A percentile compares a stretch with the other conserved stretches of the same genome.
Conservation (phyloP, 2,113 vertebrate genomes). For the Glaucomys volans region DNA sequence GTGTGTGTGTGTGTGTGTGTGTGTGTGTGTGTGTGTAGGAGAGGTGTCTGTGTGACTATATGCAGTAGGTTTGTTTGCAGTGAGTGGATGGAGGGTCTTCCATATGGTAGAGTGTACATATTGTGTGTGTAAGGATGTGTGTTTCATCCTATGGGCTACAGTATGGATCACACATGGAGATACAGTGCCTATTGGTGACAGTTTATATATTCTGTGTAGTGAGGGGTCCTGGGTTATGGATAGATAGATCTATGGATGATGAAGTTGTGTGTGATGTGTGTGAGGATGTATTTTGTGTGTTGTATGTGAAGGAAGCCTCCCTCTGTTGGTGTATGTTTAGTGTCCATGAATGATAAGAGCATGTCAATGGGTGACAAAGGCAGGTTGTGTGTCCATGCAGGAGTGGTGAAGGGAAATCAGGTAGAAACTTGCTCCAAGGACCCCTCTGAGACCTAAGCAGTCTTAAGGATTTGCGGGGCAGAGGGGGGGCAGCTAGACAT, state of each 20-base stretch:
- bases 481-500: background rate
- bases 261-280: background rate
- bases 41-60: background rate
- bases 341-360: background rate
- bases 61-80: background rate
- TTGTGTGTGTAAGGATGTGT: background rate
- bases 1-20: background rate
- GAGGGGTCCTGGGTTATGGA: background rate
- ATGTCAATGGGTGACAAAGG: background rate
- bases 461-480: background rate
- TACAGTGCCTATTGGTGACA: background rate
- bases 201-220: background rate
- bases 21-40: background rate
- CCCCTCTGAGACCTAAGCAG: background rate
- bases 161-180: background rate
- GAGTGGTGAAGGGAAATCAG: background rate
- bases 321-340: background rate
- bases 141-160: background rate
- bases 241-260: background rate
- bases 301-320: background rate
- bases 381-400: background rate
- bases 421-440: background rate
- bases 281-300: background rate
- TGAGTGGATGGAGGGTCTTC: background rate
- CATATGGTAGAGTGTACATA: background rate